Conservation (phyloP, 2,797 vertebrate species). For the Sciurus vulgaris region DNA sequence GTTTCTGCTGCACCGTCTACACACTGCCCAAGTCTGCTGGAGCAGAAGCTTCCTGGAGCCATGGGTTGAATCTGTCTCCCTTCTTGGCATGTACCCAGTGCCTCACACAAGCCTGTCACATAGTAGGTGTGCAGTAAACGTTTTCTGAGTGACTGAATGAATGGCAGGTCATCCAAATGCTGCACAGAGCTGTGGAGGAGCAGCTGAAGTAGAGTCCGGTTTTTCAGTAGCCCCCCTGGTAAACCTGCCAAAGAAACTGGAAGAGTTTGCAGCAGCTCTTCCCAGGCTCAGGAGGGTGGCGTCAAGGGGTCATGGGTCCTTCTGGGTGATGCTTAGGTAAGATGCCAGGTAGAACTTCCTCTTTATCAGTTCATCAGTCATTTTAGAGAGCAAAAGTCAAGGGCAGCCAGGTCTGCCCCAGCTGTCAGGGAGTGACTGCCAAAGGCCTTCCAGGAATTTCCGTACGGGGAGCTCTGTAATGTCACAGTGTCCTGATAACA, state of each 20-base stretch:
- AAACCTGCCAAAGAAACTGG: background rate
- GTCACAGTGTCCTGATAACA: background rate
- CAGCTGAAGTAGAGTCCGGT: background rate
- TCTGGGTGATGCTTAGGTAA: background rate
- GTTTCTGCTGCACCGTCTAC: no score
- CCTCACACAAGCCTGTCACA: rapidly evolving
- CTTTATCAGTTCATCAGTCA: background rate
- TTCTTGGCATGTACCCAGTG: no score
- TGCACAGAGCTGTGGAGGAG: background rate
- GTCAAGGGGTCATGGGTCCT: rapidly evolving
- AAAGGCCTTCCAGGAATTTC: background rate
- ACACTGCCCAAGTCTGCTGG: background rate
- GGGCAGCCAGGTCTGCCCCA: background rate
- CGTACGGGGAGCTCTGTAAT: background rate
- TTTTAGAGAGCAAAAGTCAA: background rate
- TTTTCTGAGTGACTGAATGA: background rate
- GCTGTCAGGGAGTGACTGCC: background rate
- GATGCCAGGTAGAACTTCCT: background rate
- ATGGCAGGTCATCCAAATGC: background rate
- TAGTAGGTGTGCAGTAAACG: background rate
- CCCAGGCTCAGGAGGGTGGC: background rate
- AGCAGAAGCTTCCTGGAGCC: background rate
- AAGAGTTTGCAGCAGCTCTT: background rate
- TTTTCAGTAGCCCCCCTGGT: background rate
- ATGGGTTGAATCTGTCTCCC: background rate